Evolutionary conservation across 1,140 invertebrate genomes (phyloP).

Genomic region (Trichogramma pretiosum): DNA sequence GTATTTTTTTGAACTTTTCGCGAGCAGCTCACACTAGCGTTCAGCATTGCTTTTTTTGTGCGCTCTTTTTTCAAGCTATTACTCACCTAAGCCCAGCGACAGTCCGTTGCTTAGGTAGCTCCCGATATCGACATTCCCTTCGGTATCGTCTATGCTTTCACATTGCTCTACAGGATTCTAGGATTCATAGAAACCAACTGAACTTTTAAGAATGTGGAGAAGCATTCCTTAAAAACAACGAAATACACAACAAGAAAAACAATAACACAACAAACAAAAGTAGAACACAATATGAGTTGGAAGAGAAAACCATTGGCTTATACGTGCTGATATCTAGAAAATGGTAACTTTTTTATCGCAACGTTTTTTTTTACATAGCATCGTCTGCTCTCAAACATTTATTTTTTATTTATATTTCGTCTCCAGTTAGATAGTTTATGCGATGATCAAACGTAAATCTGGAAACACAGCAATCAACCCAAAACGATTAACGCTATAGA

Average conservation of each 20-base stretch:
- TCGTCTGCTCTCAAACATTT: too few species aligned
- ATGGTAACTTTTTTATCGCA: too few species aligned
- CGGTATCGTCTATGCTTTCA: conserved; percentile 40
- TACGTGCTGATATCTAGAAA: too few species aligned
- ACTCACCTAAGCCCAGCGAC: conserved; percentile 44
- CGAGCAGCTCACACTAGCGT: too few species aligned
- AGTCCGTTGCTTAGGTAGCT: conserved; percentile 40
- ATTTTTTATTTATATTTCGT: conserved; percentile 15
- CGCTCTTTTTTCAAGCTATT: conserved; percentile 25
- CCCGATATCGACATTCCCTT: conserved; percentile 36
- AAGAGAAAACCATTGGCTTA: too few species aligned
- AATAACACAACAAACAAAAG: conserved; percentile 26
- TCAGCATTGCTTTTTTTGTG: background rate
- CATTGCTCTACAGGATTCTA: conserved; percentile 41
- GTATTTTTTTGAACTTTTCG: conserved; percentile 22
- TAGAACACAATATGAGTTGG: too few species aligned
- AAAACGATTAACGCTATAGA: conserved; percentile 38
- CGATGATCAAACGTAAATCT: conserved; percentile 45
- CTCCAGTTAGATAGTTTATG: conserved; percentile 14
- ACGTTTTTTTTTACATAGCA: too few species aligned
- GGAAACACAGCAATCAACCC: conserved; percentile 45
- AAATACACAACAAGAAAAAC: conserved; percentile 17
- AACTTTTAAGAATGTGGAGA: conserved; percentile 33
- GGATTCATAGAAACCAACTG: conserved; percentile 41
- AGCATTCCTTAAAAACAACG: conserved; percentile 34